phyloP scores from a whole-genome alignment of 2,113 vertebrate species.

The Oenanthe melanoleuca region DNA sequence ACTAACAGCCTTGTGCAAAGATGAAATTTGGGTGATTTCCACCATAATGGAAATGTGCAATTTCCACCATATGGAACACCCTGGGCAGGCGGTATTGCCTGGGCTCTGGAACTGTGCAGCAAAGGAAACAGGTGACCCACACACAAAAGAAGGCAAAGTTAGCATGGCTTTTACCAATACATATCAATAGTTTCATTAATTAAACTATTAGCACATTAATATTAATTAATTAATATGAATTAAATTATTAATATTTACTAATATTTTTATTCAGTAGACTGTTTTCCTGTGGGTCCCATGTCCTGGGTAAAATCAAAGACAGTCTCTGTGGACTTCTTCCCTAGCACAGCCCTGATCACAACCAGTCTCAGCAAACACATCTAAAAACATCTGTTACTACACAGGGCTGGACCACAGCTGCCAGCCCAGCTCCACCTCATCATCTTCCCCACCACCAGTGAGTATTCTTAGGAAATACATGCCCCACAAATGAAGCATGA shows the following conservation, averaged over 20 bases:
- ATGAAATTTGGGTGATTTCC: neutral
- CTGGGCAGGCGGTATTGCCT: neutral
- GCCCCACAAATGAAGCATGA: neutral
- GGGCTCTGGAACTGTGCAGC: neutral
- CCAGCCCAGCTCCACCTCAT: neutral
- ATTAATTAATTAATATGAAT: too few relatives aligned
- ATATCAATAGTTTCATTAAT: too few relatives aligned
- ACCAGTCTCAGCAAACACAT: neutral
- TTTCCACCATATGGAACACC: neutral
- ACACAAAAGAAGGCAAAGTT: neutral
- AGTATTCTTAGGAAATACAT: neutral
- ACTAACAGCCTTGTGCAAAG: neutral
- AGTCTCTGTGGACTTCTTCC: neutral
- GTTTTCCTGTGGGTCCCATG: neutral
- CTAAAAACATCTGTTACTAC: neutral
- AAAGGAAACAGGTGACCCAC: neutral
- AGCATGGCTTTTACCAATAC: neutral
- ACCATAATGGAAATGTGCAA: too few relatives aligned
- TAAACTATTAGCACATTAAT: neutral
- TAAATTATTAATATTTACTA: too few relatives aligned
- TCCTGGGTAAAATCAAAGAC: neutral
- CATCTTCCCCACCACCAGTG: neutral
- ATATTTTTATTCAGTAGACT: neutral
- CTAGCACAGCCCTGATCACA: neutral
- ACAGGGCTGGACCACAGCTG: neutral